Percentiles rank a stretch among this genome's conserved stretches.
Evolutionary conservation across 2,797 vertebrate species (phyloP).

Genomic region (Sebastes diaconus): DNA sequence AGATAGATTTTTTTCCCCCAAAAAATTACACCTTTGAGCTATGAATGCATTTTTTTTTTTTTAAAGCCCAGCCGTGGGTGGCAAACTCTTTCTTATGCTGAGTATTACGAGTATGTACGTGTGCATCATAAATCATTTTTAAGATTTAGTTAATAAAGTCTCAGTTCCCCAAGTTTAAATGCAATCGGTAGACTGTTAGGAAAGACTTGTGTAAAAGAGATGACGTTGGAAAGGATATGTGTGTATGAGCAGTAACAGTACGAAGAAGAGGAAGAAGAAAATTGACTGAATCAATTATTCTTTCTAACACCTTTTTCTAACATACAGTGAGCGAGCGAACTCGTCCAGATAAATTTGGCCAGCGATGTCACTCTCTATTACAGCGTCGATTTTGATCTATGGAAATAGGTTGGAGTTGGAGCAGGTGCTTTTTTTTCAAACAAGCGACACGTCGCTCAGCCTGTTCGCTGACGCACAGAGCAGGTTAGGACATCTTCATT

Average conservation of each 20-base stretch:
- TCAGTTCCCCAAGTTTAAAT: background rate
- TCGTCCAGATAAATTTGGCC: too few species aligned
- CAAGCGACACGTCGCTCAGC: too few species aligned
- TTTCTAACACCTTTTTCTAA: too few species aligned
- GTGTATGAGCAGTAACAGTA: background rate
- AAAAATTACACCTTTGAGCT: background rate
- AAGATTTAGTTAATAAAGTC: background rate
- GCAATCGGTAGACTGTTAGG: background rate
- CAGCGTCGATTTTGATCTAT: too few species aligned
- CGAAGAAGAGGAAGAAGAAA: background rate
- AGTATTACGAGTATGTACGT: background rate
- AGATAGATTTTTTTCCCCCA: background rate
- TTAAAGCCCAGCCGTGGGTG: background rate
- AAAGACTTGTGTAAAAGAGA: background rate
- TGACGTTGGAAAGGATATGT: background rate
- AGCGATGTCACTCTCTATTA: too few species aligned
- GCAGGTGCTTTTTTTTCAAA: too few species aligned
- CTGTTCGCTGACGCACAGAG: too few species aligned
- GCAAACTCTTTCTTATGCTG: conserved; percentile 6
- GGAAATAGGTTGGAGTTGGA: too few species aligned
- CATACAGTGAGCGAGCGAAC: too few species aligned
- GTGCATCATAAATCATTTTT: background rate
- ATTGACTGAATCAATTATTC: conserved; percentile 18
- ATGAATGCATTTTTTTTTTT: background rate
- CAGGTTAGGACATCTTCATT: too few species aligned